These are phyloP conservation scores for Hephaestus fuliginosus DNA, from an alignment of 2,797 vertebrate species.

Conservation along the genomic window DNA sequence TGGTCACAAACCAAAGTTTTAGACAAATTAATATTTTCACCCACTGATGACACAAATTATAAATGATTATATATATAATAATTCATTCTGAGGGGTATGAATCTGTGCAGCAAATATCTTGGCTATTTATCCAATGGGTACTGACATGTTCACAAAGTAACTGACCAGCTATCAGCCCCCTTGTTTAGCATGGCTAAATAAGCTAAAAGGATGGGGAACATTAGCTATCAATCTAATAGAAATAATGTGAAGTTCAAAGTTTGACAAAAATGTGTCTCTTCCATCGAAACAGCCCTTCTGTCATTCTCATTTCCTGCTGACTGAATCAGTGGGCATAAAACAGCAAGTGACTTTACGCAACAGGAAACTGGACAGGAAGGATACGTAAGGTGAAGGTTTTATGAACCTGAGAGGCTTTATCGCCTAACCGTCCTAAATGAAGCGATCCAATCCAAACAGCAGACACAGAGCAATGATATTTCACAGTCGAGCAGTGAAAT, in stretches of 20 bases:
- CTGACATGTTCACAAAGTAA: neutral
- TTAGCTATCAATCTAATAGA: neutral
- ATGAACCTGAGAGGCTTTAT: slow-evolving; percentile 12
- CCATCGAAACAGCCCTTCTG: slow-evolving; percentile 11
- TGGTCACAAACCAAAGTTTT: neutral
- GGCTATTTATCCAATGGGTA: neutral
- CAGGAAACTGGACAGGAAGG: slow-evolving; percentile 40
- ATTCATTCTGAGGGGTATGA: neutral
- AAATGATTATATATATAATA: neutral
- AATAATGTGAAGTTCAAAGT: neutral
- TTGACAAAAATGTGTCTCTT: slow-evolving; percentile 4
- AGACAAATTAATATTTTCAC: neutral
- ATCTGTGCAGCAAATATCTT: neutral
- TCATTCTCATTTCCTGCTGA: neutral
- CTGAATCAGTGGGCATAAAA: slow-evolving; percentile 12
- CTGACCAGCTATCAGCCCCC: neutral
- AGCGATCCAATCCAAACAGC: slow-evolving; percentile 6
- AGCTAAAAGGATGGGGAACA: neutral
- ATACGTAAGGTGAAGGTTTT: slow-evolving; percentile 19
- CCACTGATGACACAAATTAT: neutral
- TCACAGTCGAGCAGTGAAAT: slow-evolving; percentile 22
- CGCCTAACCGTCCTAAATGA: slow-evolving; percentile 22
- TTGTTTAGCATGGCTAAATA: neutral
- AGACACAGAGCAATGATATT: slow-evolving; percentile 14
- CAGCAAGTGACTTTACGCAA: slow-evolving; percentile 4